Conservation (phyloP, 2,797 vertebrate genomes). For the Lophotriccus pileatus region DNA sequence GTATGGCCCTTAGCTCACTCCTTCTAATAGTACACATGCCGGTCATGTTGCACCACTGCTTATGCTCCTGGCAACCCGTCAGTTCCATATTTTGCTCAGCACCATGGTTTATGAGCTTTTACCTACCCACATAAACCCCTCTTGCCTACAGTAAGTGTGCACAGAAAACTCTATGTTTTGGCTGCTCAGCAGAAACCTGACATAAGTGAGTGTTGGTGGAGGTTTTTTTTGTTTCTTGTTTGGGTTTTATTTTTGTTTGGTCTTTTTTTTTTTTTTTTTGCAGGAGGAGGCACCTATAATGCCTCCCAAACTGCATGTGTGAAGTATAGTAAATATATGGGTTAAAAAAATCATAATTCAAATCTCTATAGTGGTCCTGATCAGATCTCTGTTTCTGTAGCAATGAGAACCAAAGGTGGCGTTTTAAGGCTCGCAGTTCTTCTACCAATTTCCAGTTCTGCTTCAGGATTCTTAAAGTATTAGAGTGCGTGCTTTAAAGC, state of each 20-base stretch:
- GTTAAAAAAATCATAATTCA: constrained; percentile 31
- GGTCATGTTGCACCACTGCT: neutral
- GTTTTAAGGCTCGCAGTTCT: constrained; percentile 59
- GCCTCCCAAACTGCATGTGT: neutral
- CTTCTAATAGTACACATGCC: neutral
- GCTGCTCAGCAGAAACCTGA: neutral
- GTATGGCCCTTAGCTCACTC: neutral
- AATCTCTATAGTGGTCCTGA: constrained; percentile 21
- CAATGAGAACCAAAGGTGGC: constrained; percentile 60
- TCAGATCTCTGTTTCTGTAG: constrained; percentile 65
- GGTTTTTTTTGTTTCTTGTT: neutral
- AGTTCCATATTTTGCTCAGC: neutral
- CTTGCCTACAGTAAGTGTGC: neutral
- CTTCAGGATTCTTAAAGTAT: constrained; percentile 65
- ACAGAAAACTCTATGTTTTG: neutral
- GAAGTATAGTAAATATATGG: constrained; percentile 18
- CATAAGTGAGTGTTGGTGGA: no score
- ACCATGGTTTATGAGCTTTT: neutral
- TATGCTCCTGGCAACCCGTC: neutral
- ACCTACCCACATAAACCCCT: neutral
- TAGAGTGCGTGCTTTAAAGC: constrained; percentile 66
- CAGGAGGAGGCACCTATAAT: neutral
- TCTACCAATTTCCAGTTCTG: constrained; percentile 60
- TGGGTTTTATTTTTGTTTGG: no score
- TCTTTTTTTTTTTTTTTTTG: neutral